phyloP scores from a whole-genome alignment of 2,113 vertebrate genomes.

The Microcebus lehilahytsara region DNA sequence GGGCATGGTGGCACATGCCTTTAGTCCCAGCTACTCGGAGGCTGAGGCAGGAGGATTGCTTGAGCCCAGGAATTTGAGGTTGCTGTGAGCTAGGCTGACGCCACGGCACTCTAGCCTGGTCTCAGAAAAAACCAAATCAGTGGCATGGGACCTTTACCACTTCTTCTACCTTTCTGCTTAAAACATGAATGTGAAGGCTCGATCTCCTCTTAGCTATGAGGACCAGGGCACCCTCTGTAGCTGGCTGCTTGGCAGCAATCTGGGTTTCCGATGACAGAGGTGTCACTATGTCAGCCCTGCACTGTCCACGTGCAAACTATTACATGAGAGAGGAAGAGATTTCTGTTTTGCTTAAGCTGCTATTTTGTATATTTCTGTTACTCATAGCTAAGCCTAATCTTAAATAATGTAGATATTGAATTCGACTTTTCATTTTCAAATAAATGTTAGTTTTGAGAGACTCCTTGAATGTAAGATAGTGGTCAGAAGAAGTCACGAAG shows the following conservation, averaged over 20 bases:
- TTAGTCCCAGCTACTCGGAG: too few species aligned
- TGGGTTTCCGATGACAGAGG: background rate
- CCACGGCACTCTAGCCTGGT: too few species aligned
- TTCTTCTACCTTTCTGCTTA: background rate
- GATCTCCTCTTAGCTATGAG: background rate
- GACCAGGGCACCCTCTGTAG: background rate
- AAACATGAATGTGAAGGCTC: background rate
- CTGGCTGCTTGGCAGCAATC: background rate
- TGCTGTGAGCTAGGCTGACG: too few species aligned
- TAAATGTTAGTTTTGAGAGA: background rate
- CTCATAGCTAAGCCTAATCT: background rate
- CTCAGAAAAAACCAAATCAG: background rate
- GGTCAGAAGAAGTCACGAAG: background rate
- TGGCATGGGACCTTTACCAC: background rate
- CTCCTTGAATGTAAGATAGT: background rate
- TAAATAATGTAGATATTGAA: background rate
- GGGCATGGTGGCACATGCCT: too few species aligned
- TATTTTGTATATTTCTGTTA: background rate
- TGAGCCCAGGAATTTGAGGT: too few species aligned
- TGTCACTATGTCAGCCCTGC: background rate
- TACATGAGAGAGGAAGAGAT: background rate
- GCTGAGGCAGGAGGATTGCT: too few species aligned
- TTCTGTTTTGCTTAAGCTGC: background rate
- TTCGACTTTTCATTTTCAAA: slow-evolving; percentile 11
- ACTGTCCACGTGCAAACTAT: background rate